phyloP scores from a whole-genome alignment of 2,888 invertebrate genomes.

The Horisme vitalbata region DNA sequence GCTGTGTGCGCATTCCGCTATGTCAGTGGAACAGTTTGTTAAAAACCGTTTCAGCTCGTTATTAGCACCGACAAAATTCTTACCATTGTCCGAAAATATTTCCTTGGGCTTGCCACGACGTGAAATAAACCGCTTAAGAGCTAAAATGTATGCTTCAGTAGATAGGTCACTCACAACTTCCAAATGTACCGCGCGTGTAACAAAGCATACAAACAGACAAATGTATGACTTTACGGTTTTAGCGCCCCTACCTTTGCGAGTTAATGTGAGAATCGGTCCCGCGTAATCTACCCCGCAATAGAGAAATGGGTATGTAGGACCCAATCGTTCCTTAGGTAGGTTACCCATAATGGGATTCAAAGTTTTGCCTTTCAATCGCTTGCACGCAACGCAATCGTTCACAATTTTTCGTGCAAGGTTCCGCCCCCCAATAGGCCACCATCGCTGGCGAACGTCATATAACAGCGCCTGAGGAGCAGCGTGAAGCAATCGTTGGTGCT shows the following conservation, averaged over 20 bases:
- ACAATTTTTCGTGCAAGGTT: conserved; percentile 19
- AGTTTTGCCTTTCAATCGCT: background rate
- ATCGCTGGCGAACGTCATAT: conserved; percentile 3
- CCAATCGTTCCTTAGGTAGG: background rate
- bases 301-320: background rate
- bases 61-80: too few relatives aligned
- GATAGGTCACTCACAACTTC: conserved; percentile 32
- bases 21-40: too few relatives aligned
- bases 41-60: too few relatives aligned
- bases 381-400: conserved; percentile 7
- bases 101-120: conserved; percentile 30
- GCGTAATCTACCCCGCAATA: conserved; percentile 5
- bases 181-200: conserved; percentile 16
- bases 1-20: too few relatives aligned
- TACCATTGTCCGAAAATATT: conserved; percentile 32
- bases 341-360: background rate
- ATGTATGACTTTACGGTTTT: conserved; percentile 16
- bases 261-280: conserved; percentile 1
- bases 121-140: conserved; percentile 29
- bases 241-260: conserved; percentile 26
- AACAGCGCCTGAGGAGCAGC: conserved; percentile 21
- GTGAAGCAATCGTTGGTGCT: conserved; percentile 18
- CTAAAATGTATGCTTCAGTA: conserved; percentile 30
- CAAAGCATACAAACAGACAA: conserved; percentile 1
- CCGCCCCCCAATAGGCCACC: conserved; percentile 19